phyloP scores from a whole-genome alignment of 1,140 invertebrate genomes.

The Papilio polytes region DNA sequence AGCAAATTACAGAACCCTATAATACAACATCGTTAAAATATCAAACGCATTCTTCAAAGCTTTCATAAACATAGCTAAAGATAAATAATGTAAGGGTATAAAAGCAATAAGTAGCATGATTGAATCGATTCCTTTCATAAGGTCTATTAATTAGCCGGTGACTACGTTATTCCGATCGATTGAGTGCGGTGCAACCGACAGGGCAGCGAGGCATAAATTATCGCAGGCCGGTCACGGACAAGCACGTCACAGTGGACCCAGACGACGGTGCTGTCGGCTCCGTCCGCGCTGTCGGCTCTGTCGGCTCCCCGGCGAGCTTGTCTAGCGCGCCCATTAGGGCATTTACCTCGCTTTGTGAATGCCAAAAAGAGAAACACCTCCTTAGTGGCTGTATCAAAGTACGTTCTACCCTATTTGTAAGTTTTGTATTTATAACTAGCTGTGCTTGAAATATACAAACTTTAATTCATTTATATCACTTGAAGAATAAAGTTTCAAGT shows the following conservation, averaged over 20 bases:
- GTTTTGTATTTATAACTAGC: conserved; percentile 1
- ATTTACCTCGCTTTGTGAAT: conserved; percentile 37
- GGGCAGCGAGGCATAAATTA: conserved; percentile 22
- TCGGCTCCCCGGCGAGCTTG: conserved; percentile 31
- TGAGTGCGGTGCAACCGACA: conserved; percentile 25
- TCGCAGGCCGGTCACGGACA: conserved; percentile 27
- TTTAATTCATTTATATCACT: not conserved
- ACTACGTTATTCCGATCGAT: conserved; percentile 25
- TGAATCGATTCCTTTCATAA: conserved; percentile 24
- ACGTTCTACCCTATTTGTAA: not conserved
- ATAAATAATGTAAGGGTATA: not conserved
- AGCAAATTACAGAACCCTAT: not conserved
- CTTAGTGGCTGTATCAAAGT: conserved; percentile 5
- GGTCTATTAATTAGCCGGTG: conserved; percentile 9
- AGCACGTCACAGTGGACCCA: conserved; percentile 19
- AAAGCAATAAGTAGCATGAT: conserved; percentile 21
- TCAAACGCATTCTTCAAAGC: not conserved
- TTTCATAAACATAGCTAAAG: conserved; percentile 2
- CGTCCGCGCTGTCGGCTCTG: not conserved
- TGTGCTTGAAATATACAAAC: not conserved
- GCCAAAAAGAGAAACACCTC: conserved; percentile 34
- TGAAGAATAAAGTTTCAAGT: not conserved
- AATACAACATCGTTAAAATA: not conserved
- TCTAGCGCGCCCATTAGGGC: conserved; percentile 37
- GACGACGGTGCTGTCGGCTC: conserved; percentile 3